Evolutionary conservation across 2,888 invertebrate genomes (phyloP).

Genomic region (Argyra leucocephala): DNA sequence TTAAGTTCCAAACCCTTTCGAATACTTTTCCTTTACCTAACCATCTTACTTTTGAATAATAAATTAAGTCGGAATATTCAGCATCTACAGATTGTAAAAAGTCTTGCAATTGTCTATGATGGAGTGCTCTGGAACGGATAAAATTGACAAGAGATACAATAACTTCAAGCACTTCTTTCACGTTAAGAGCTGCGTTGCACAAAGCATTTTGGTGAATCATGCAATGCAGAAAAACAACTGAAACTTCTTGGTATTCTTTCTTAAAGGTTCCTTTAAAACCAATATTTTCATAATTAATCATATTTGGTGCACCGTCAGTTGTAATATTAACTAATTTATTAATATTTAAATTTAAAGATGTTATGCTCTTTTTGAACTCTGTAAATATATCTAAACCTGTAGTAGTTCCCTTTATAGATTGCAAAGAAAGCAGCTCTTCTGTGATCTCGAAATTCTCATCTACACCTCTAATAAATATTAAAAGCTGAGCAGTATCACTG

Average conservation of each 20-base stretch:
- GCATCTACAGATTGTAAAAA: background rate
- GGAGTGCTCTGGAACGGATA: constrained; percentile 5
- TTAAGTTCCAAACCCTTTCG: constrained; percentile 7
- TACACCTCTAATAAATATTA: constrained; percentile 9
- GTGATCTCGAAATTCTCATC: background rate
- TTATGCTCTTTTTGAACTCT: background rate
- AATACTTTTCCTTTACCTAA: background rate
- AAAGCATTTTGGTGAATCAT: background rate
- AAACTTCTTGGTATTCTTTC: constrained; percentile 7
- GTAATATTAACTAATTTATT: constrained; percentile 3
- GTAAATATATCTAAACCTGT: constrained; percentile 5
- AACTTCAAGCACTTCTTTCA: constrained; percentile 3
- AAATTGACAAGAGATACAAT: constrained; percentile 8
- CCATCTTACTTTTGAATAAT: background rate
- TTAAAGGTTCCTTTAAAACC: background rate
- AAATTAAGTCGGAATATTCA: background rate
- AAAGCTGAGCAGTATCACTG: constrained; percentile 8
- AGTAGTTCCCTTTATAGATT: constrained; percentile 8
- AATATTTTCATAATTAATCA: background rate
- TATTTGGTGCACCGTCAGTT: constrained; percentile 7
- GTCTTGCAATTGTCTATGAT: constrained; percentile 2
- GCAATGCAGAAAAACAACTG: constrained; percentile 8
- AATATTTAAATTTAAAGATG: constrained; percentile 9
- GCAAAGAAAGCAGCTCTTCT: constrained; percentile 7
- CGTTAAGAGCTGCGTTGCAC: constrained; percentile 7